Evolutionary conservation across 1,140 invertebrate genomes (phyloP), one percentile per base, ranked within the genome.

Genomic region (Pogonomyrmex californicus): DNA sequence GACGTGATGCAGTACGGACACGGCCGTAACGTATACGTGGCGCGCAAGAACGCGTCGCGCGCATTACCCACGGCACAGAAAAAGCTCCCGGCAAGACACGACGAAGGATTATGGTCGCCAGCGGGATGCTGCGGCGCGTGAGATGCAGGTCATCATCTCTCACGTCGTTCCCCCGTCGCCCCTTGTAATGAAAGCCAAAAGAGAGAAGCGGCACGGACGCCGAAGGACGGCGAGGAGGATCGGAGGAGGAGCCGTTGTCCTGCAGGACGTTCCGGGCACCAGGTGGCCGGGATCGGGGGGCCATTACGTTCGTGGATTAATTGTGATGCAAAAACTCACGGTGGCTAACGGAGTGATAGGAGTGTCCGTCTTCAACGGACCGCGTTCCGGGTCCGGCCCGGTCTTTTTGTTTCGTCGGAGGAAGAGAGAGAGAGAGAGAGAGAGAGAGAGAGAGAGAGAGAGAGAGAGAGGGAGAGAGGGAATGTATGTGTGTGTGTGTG

Each of bases 271-370:
- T 79, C 91, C 93, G 91, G 93, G 93, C 92, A 91, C 86, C 79
- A 88, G 91, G 91, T 93, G 92, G 87, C 82, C 85, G 23, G 68
- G 79, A 83, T 83, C 79, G 68, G 56, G 68, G 56, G 77, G 85
- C 92, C 91, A 94, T 93, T 93, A 93, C 93, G 85, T 78, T 44
- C 82, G 76, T 88, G 92, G 91, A 93, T 94, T 94, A 94, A 93
- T 93, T 93, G 91, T 91, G 51, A 92, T 92, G 92, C 92, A 93
- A 93, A 93, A 93, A 91, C 90, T 90, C 71, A 87, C 87, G 92
- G 93, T 92, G 91, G 93, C 90, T 90, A 92, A 91, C 90, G 90
- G 86, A 91, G 88, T 90, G 90, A 92, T 88, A 90, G 87, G 88
- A 90, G 90, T 87, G 91, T 90, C 86, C 88, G 86, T 90, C 87